phyloP scores from a whole-genome alignment of 2,797 vertebrate genomes.

The Enteromius argenteus region DNA sequence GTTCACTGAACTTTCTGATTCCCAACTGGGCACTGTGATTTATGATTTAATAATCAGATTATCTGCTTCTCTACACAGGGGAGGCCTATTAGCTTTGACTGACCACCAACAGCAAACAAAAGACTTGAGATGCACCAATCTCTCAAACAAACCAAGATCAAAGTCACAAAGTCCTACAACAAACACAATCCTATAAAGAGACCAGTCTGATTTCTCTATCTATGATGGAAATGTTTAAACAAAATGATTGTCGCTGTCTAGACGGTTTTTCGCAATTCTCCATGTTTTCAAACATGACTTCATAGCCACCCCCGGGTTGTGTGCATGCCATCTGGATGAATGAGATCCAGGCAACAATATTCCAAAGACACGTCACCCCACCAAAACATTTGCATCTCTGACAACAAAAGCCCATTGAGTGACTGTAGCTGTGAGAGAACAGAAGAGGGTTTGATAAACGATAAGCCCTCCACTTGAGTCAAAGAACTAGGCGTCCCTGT shows the following conservation, averaged over 20 bases:
- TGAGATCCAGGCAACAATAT: constrained; percentile 28
- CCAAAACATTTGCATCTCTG: constrained; percentile 76
- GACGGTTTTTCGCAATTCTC: constrained; percentile 47
- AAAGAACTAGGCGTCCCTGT: constrained; percentile 60
- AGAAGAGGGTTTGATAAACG: constrained; percentile 66
- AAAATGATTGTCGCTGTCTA: background rate
- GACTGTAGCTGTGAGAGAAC: constrained; percentile 68
- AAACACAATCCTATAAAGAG: background rate
- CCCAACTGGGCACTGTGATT: constrained; percentile 22
- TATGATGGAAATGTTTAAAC: background rate
- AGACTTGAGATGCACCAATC: constrained; percentile 20
- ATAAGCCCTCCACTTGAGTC: constrained; percentile 55
- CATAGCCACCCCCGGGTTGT: constrained; percentile 59
- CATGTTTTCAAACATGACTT: constrained; percentile 61
- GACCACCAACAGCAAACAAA: constrained; percentile 54
- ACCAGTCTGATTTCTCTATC: background rate
- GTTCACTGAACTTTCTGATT: constrained; percentile 42
- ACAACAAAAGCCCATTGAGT: constrained; percentile 75
- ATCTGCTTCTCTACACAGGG: constrained; percentile 35
- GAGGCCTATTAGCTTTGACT: constrained; percentile 34
- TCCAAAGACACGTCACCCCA: constrained; percentile 47
- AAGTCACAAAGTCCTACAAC: background rate
- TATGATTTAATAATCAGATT: constrained; percentile 37
- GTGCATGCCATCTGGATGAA: constrained; percentile 62
- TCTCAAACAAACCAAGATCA: constrained; percentile 19